Evolutionary conservation across 2,113 vertebrate genomes (phyloP).

Genomic region (Ceuthmochares aereus): DNA sequence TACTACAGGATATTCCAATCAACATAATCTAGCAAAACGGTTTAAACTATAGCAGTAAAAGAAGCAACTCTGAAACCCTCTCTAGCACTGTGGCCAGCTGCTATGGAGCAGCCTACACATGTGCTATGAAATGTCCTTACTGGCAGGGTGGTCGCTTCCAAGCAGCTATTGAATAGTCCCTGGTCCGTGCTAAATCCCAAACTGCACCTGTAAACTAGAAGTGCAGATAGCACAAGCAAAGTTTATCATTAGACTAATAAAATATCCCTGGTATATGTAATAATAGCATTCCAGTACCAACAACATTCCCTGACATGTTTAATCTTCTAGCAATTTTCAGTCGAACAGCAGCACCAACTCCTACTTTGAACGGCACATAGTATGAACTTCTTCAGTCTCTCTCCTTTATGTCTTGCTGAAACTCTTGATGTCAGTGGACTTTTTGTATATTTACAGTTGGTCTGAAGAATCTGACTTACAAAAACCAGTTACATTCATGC

Average conservation of each 20-base stretch:
- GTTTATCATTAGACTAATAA: not conserved
- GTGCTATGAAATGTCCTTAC: not conserved
- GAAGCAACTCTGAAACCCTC: not conserved
- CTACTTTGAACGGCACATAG: not conserved
- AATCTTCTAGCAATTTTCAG: not conserved
- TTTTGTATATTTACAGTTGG: not conserved
- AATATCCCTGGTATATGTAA: not conserved
- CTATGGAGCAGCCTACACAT: not conserved
- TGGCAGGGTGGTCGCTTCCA: not conserved
- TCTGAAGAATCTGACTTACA: not conserved
- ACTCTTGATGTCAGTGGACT: not conserved
- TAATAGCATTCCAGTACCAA: constrained; percentile 10
- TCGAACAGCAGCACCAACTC: not conserved
- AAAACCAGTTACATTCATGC: not conserved
- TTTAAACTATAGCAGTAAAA: not conserved
- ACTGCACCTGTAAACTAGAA: not conserved
- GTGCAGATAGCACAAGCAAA: not conserved
- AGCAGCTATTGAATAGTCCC: not conserved
- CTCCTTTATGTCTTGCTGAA: not conserved
- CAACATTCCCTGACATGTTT: not conserved
- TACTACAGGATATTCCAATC: not conserved
- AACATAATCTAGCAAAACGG: not conserved
- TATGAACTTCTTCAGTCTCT: not conserved
- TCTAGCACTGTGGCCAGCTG: not conserved
- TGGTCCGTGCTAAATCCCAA: not conserved